Evolutionary conservation across 2,888 invertebrate species (phyloP), one percentile per base, ranked within the genome.

Genomic region (Lutraria lutraria): DNA sequence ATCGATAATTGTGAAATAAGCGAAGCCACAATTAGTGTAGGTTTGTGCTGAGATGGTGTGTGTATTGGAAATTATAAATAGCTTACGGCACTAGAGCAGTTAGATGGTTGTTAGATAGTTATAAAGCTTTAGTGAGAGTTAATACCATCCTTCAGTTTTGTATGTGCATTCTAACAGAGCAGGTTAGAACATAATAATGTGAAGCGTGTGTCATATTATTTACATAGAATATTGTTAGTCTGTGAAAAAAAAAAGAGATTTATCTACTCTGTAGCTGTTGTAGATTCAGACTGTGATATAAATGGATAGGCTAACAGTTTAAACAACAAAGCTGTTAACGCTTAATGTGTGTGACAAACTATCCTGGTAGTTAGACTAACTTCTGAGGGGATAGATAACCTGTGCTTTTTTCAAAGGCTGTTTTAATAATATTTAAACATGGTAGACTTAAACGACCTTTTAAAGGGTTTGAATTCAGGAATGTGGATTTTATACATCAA

Each of bases 31-130:
- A 92, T 92, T 92, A 92, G 90, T 89, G 81, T 81, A 86, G 86
- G 88, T 89, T 91, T 89, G 90, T 86, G 90, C 80, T 83, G 88
- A 88, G 89, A 88, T 63, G 86, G 89, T 87, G 84, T 91, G 91
- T 91, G 91, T 92, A 92, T 92, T 90, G 92, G 92, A 92, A 92
- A 92, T 90, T 91, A 91, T 89, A 91, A 91, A 92, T 92, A 92
- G 92, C 92, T 92, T 83, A 85, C 83, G 85, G 92, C 92, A 89
- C 84, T 85, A 86, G 81, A 86, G 87, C 87, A 88, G 91, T 91
- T 89, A 88, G 89, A 91, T 84, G 87, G 87, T 82, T 84, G 91
- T 88, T 89, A 91, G 89, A 90, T 90, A 84, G 88, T 89, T 90
- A 85, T 76, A 88, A 43, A 88, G 90, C 86, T 87, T 63, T 68